phyloP scores from a whole-genome alignment of 2,797 vertebrate genomes.

The Poecilia picta region DNA sequence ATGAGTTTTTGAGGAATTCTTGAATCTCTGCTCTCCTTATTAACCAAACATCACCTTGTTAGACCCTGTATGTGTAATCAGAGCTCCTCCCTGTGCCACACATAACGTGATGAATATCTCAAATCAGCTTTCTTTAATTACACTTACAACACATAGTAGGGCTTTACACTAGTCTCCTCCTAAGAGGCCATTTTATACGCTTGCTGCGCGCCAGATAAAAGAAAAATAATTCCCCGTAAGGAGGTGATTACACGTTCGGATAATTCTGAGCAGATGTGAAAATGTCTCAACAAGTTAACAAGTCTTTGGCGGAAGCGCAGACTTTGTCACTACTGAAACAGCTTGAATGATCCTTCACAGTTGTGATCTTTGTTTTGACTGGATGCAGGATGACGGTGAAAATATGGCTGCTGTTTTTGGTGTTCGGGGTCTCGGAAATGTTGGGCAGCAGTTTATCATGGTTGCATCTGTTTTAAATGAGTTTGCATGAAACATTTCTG shows the following conservation, averaged over 20 bases:
- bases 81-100: slow-evolving; percentile 48
- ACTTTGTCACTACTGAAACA: slow-evolving; percentile 33
- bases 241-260: slow-evolving; percentile 79
- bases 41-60: slow-evolving; percentile 65
- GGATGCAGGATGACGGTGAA: slow-evolving; percentile 20
- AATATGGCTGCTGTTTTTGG: not conserved
- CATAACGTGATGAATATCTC: slow-evolving; percentile 68
- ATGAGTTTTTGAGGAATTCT: slow-evolving; percentile 61
- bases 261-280: slow-evolving; percentile 83
- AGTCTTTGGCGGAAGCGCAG: slow-evolving; percentile 61
- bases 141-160: slow-evolving; percentile 67
- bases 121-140: slow-evolving; percentile 65
- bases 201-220: slow-evolving; percentile 61
- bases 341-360: slow-evolving; percentile 12
- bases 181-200: slow-evolving; percentile 66
- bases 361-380: not conserved
- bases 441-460: slow-evolving; percentile 14
- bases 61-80: slow-evolving; percentile 41
- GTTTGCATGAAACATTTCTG: slow-evolving; percentile 16
- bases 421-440: slow-evolving; percentile 3
- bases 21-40: slow-evolving; percentile 49
- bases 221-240: slow-evolving; percentile 73
- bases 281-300: slow-evolving; percentile 78
- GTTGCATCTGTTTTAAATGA: slow-evolving; percentile 20
- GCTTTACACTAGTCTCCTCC: slow-evolving; percentile 56